These are phyloP conservation scores for Pseudolaguvia tuberculata DNA, from an alignment of 2,113 vertebrate genomes.

Conservation along the genomic window DNA sequence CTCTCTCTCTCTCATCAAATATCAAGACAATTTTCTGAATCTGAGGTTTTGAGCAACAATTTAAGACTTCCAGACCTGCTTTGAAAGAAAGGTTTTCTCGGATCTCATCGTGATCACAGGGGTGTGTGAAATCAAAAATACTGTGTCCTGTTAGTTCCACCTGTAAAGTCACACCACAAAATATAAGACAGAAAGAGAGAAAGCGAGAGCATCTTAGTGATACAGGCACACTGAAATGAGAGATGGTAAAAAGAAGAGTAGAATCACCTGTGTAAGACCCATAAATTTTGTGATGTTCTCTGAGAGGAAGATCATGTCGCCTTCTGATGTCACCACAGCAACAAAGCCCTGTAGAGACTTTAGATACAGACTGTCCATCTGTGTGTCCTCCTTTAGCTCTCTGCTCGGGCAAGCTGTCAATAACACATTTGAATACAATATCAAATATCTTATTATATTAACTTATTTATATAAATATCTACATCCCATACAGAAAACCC, in stretches of 20 bases:
- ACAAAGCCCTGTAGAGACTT: conserved; percentile 89
- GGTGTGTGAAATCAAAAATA: conserved; percentile 92
- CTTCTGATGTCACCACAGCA: conserved; percentile 83
- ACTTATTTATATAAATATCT: background rate
- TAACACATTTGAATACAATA: background rate
- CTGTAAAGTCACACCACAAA: conserved; percentile 56
- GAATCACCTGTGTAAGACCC: conserved; percentile 85
- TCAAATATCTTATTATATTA: background rate
- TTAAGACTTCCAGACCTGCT: conserved; percentile 64
- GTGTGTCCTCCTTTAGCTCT: conserved; percentile 30
- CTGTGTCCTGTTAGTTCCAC: conserved; percentile 93
- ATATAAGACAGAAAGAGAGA: no score
- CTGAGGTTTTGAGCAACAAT: background rate
- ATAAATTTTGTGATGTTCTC: conserved; percentile 90
- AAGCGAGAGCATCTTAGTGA: no score
- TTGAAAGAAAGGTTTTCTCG: conserved; percentile 79
- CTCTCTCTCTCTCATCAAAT: no score
- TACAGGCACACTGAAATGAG: background rate
- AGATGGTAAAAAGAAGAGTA: background rate
- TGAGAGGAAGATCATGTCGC: conserved; percentile 91
- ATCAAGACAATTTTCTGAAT: no score
- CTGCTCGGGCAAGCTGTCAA: conserved; percentile 16
- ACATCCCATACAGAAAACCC: background rate
- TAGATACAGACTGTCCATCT: conserved; percentile 66
- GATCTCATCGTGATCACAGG: conserved; percentile 93